Conservation (phyloP, 2,888 invertebrate species). For the Gerris lacustris region DNA sequence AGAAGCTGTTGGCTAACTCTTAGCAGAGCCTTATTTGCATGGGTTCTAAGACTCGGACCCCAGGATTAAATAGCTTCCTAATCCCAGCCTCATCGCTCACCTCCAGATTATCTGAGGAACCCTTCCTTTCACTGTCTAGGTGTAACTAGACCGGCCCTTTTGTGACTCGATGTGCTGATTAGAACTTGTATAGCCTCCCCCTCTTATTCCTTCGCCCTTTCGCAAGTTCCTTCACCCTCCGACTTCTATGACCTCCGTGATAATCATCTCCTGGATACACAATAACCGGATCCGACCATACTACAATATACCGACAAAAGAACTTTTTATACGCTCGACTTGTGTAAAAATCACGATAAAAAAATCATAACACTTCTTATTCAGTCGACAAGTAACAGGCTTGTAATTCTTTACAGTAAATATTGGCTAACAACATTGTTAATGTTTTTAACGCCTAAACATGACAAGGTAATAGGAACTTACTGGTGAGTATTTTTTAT, state of each 20-base stretch:
- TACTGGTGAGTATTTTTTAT: too few relatives aligned
- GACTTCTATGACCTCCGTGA: neutral
- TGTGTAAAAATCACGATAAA: neutral
- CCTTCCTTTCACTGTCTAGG: neutral
- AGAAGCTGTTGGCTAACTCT: neutral
- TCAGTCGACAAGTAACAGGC: neutral
- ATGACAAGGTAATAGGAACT: neutral
- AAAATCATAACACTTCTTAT: constrained; percentile 1
- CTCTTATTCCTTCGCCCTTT: neutral
- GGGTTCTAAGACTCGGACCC: neutral
- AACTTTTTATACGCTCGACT: neutral
- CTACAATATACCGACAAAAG: neutral
- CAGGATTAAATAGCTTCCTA: constrained; percentile 1
- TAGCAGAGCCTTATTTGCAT: neutral
- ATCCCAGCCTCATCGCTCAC: neutral
- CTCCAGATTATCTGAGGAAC: neutral
- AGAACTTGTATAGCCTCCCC: neutral
- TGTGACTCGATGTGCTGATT: neutral
- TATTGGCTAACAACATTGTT: neutral
- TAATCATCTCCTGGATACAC: neutral
- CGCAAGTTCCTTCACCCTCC: neutral
- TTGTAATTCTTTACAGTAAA: neutral
- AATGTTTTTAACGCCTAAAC: neutral
- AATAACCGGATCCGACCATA: neutral
- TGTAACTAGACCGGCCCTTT: neutral